phyloP scores from a whole-genome alignment of 2,113 vertebrate species.

The Gymnobelideus leadbeateri region DNA sequence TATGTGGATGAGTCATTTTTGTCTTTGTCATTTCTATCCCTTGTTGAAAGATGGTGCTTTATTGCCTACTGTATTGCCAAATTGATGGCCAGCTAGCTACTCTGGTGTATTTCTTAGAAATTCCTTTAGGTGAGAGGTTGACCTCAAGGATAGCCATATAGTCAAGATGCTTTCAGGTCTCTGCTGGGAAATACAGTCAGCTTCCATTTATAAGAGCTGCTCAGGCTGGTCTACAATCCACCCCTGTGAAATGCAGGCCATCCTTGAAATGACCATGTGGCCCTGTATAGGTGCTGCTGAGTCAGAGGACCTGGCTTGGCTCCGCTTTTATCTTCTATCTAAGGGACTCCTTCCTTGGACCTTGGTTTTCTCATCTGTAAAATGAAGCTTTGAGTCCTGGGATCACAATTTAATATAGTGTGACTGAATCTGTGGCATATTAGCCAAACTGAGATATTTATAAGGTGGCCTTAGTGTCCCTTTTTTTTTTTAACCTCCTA shows the following conservation, averaged over 20 bases:
- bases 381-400: neutral
- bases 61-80: too few species aligned
- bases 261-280: too few species aligned
- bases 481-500: neutral
- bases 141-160: neutral
- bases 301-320: neutral
- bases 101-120: neutral
- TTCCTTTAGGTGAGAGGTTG: neutral
- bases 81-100: too few species aligned
- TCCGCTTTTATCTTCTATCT: neutral
- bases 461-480: neutral
- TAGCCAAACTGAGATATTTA: neutral
- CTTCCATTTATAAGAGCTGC: neutral
- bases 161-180: neutral
- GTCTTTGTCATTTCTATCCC: too few species aligned
- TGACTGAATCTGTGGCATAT: neutral
- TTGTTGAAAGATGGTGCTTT: too few species aligned
- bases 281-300: too few species aligned
- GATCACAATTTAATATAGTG: neutral
- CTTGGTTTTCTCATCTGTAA: too few species aligned
- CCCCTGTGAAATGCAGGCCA: neutral
- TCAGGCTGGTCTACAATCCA: neutral
- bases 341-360: neutral
- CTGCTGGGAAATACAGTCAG: neutral
- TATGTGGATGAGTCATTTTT: too few species aligned